Evolutionary conservation across 2,888 invertebrate genomes (phyloP), one percentile per base, ranked within the genome.

Genomic region (Apotomis betuletana): DNA sequence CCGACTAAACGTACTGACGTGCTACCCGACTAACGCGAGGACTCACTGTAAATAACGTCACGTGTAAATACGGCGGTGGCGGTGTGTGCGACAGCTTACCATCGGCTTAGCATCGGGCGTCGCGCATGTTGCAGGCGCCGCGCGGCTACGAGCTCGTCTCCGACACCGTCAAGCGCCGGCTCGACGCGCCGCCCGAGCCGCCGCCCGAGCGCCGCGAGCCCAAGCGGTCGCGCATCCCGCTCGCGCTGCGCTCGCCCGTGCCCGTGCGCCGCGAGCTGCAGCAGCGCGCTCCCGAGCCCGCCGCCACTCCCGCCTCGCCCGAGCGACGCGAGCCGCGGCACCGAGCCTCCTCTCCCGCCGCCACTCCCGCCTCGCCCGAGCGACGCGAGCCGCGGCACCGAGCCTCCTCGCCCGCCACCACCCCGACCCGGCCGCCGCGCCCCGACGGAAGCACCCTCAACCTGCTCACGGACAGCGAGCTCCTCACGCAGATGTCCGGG

Each of bases 401-500:
- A n/a, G n/a, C n/a, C n/a, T n/a, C n/a, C n/a, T n/a, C n/a, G 0
- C 5, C 44, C 44, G 6, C 44, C 44, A 0, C 5, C 44, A 3
- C 44, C 3, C 44, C 44, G 44, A 44, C 44, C 3, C 6, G 8
- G 44, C 0, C n/a, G 90, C 89, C 15, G 79, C 92, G 69, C 90
- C 92, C 6, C 0, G 85, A 94, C 85, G 94, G 94, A 77, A 94
- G 94, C 83, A 95, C 95, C 1, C 95, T 95, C 83, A 94, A 95
- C 78, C 87, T 96, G 70, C 93, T 95, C 10, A 94, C 95, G 80
- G 95, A 95, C 75, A 96, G 96, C 84, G 94, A 94, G 54, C 90
- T 96, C 10, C 96, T 96, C 85, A 95, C 95, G 6, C 95, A 95
- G 87, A 95, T 96, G 75, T 95, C 95, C 67, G 74, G 92, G 5